Percentiles rank a stretch among this genome's conserved stretches.
Evolutionary conservation across 2,113 vertebrate genomes (phyloP).

Genomic region (Hystrix brachyura): DNA sequence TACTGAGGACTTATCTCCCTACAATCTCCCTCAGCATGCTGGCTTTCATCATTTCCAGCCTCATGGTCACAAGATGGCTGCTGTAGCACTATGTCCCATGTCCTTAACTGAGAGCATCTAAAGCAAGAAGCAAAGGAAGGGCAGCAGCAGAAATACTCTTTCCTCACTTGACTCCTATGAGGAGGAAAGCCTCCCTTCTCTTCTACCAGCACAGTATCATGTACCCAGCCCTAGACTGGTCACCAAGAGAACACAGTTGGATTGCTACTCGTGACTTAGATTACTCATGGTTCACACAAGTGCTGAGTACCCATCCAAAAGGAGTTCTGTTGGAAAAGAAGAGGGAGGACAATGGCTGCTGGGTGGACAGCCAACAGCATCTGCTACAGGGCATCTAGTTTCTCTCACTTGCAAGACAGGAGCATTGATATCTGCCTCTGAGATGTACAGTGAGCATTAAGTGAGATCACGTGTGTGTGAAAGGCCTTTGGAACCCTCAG

Average conservation of each 20-base stretch:
- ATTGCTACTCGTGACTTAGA: background rate
- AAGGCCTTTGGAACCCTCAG: background rate
- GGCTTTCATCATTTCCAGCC: background rate
- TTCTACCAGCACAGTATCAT: background rate
- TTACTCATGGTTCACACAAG: background rate
- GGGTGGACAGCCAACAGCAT: background rate
- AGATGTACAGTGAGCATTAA: background rate
- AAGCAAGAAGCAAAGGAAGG: background rate
- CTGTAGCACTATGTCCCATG: background rate
- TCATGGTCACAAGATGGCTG: slow-evolving; percentile 33
- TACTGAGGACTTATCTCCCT: background rate
- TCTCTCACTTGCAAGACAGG: background rate
- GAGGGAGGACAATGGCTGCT: background rate
- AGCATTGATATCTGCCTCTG: background rate
- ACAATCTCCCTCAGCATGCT: background rate
- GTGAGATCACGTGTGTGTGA: background rate
- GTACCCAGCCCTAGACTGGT: background rate
- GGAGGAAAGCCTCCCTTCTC: background rate
- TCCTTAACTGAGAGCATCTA: background rate
- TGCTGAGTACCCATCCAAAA: background rate
- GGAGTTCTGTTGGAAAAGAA: background rate
- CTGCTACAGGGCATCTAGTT: background rate
- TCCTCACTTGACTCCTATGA: background rate
- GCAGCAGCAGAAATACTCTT: background rate
- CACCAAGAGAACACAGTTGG: background rate